Percentiles rank a stretch among this genome's conserved stretches.
phyloP scores from a whole-genome alignment of 2,113 vertebrate genomes.

The Lepus europaeus region DNA sequence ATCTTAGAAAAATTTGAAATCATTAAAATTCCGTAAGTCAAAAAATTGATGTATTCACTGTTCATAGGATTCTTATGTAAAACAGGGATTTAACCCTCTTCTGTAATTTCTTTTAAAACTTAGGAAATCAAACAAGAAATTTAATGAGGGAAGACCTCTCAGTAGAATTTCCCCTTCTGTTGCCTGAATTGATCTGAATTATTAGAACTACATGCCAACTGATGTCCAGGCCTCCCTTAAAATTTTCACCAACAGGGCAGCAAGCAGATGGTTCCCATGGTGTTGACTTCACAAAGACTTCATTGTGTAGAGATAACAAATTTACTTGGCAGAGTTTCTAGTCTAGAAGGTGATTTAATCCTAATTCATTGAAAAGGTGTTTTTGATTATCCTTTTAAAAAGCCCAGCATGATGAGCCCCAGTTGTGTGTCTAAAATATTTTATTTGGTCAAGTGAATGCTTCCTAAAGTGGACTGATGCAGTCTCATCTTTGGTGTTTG shows the following conservation, averaged over 20 bases:
- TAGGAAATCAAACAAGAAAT: constrained; percentile 40
- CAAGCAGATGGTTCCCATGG: constrained; percentile 65
- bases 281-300: constrained; percentile 65
- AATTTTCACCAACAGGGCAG: constrained; percentile 34
- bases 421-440: constrained; percentile 23
- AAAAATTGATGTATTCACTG: background rate
- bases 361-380: constrained; percentile 42
- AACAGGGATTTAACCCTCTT: background rate
- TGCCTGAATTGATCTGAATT: constrained; percentile 63
- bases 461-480: background rate
- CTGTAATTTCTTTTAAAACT: background rate
- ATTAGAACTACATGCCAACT: constrained; percentile 55
- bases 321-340: constrained; percentile 58
- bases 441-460: constrained; percentile 1
- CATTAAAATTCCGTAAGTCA: background rate
- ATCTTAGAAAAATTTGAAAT: constrained; percentile 26
- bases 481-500: background rate
- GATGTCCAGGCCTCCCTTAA: constrained; percentile 44
- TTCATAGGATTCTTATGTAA: background rate
- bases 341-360: constrained; percentile 61
- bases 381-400: constrained; percentile 55
- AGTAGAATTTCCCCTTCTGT: constrained; percentile 39
- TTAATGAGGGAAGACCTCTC: constrained; percentile 26
- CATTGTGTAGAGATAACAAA: constrained; percentile 69
- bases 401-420: constrained; percentile 35